Evolutionary conservation across 2,113 vertebrate genomes (phyloP).

Genomic region (Odontesthes bonariensis): DNA sequence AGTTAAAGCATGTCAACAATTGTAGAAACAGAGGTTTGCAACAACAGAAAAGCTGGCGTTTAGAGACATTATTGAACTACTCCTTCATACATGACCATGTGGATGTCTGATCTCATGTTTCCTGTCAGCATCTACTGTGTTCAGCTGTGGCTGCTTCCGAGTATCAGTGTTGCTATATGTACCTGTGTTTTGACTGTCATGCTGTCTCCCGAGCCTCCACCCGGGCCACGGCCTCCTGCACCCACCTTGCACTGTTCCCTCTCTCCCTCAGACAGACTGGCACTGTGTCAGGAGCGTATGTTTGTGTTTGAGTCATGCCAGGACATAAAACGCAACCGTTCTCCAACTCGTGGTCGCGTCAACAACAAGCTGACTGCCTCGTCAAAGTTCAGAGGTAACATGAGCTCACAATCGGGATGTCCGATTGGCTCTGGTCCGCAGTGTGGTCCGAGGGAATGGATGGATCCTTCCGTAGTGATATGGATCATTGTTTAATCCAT

Average conservation of each 20-base stretch:
- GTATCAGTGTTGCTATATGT: conserved; percentile 7
- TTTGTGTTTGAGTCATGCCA: conserved; percentile 82
- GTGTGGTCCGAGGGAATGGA: conserved; percentile 53
- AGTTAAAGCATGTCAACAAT: not conserved
- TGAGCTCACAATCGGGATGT: conserved; percentile 50
- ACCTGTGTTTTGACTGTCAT: conserved; percentile 27
- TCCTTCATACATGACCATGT: not conserved
- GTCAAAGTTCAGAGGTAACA: conserved; percentile 77
- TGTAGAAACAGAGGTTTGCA: not conserved
- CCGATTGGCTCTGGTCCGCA: conserved; percentile 59
- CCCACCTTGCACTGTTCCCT: conserved; percentile 55
- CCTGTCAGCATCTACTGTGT: conserved; percentile 4
- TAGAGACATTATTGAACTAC: not conserved
- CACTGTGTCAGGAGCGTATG: conserved; percentile 71
- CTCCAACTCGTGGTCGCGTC: conserved; percentile 47
- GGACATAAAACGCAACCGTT: conserved; percentile 58
- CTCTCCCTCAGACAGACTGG: conserved; percentile 76
- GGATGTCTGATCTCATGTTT: not conserved
- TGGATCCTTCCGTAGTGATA: conserved; percentile 47
- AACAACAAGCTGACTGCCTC: conserved; percentile 62
- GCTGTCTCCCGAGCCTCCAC: conserved; percentile 35
- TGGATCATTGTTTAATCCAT: conserved; percentile 62
- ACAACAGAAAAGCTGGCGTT: not conserved
- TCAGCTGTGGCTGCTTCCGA: not conserved
- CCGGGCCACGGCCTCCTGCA: conserved; percentile 30